These are phyloP conservation scores for Drosophila formosana DNA, from an alignment of 2,888 invertebrate species.

Conservation along the genomic window DNA sequence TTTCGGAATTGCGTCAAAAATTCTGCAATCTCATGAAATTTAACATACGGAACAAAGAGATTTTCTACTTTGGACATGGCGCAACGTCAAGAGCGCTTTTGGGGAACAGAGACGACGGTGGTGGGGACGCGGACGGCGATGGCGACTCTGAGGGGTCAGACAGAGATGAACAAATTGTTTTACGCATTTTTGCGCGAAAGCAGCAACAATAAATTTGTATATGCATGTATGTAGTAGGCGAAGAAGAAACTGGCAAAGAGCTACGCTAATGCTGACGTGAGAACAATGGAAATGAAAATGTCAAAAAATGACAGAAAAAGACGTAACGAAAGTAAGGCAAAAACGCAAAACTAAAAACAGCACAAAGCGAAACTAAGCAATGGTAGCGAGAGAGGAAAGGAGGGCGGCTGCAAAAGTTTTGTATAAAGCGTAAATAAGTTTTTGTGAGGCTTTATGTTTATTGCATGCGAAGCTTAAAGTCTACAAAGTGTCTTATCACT, in stretches of 20 bases:
- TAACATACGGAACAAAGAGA: constrained; percentile 67
- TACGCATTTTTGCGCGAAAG: constrained; percentile 58
- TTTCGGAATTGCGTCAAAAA: constrained; percentile 53
- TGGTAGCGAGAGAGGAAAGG: neutral
- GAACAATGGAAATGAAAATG: constrained; percentile 71
- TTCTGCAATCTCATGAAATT: constrained; percentile 72
- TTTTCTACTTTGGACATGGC: constrained; percentile 63
- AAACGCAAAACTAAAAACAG: constrained; percentile 33
- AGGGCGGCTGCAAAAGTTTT: constrained; percentile 31
- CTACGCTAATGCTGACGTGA: constrained; percentile 47
- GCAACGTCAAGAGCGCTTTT: constrained; percentile 33
- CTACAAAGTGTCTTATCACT: constrained; percentile 63
- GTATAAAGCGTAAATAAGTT: constrained; percentile 64
- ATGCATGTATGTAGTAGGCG: neutral
- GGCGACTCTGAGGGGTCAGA: constrained; percentile 41
- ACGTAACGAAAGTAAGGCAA: constrained; percentile 48
- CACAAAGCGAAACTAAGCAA: neutral
- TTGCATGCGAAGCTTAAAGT: constrained; percentile 73
- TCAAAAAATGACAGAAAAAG: constrained; percentile 41
- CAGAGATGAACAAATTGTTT: constrained; percentile 55
- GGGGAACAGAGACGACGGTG: neutral
- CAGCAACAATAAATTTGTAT: constrained; percentile 26
- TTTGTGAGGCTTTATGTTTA: constrained; percentile 63
- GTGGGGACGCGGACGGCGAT: neutral
- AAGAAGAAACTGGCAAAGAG: constrained; percentile 25